Base-by-base conservation (phyloP, 2,797 vertebrate genomes). In the Spea hammondii region DNA sequence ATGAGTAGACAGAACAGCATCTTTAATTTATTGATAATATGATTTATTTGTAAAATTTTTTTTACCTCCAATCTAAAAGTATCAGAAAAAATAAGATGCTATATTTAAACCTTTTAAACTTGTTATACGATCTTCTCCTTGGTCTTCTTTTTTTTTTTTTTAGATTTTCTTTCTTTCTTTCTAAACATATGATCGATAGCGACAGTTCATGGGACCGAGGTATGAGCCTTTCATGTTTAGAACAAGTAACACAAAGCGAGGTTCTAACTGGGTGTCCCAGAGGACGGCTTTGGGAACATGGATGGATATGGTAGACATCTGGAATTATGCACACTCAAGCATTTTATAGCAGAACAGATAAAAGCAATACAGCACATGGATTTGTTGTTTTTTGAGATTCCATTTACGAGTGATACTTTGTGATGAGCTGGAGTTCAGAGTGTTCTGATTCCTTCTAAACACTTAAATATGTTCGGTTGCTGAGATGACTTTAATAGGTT, bases 351-450 rank as follows among this genome's bases (percentile, higher is more conserved):
- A 72, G 60, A 72, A n/a, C 49, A 72, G 70, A 78, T 78, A 66
- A 78, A 78, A 78, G 77, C 57, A 51, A 59, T 46, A 65, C 44
- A 32, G 77, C 77, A 49, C 32, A 17, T 17, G 77, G 77, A 57
- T 78, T 78, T 78, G 45, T 50, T 72, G 13, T 65, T 77, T 71
- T 70, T 65, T 54, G n/a, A 77, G 76, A 54, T 77, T 71, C 55
- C 76, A 65, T 78, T 78, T 78, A 78, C 77, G 51, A 78, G 77
- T 78, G 57, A 72, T 65, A 78, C 67, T 77, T 77, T 70, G 68
- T 77, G 76, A 77, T 66, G 55, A 57, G 44, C 67, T 76, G 44
- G 47, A 71, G 76, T 77, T 77, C 77, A 78, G 50, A 72, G 70
- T 72, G 77, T 78, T 77, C 68, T 77, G 67, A 62, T 70, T 70